phyloP scores from a whole-genome alignment of 2,797 vertebrate species.

The Thaleichthys pacificus region DNA sequence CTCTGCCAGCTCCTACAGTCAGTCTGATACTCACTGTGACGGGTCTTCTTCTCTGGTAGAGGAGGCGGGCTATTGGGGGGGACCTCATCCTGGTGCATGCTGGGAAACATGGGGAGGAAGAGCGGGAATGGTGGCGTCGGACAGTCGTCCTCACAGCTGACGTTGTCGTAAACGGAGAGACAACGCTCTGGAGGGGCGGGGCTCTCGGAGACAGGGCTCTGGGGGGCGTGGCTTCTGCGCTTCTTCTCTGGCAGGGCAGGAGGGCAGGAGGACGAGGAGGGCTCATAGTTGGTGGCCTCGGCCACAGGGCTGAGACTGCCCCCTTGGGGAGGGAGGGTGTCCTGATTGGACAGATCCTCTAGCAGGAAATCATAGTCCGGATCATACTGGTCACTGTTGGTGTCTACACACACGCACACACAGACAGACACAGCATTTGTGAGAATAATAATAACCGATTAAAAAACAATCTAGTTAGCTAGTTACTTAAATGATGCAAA shows the following conservation, averaged over 20 bases:
- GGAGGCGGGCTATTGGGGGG: slow-evolving; percentile 85
- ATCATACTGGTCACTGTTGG: slow-evolving; percentile 82
- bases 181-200: slow-evolving; percentile 65
- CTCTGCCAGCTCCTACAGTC: background rate
- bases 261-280: slow-evolving; percentile 55
- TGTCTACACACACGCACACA: slow-evolving; percentile 17
- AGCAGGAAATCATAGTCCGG: slow-evolving; percentile 91
- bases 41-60: slow-evolving; percentile 90
- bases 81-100: slow-evolving; percentile 29
- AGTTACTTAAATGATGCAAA: too few species aligned
- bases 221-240: slow-evolving; percentile 65
- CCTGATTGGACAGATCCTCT: slow-evolving; percentile 84
- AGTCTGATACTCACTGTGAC: slow-evolving; percentile 83
- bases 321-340: slow-evolving; percentile 52
- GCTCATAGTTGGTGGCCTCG: slow-evolving; percentile 75
- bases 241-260: slow-evolving; percentile 88
- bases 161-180: slow-evolving; percentile 79
- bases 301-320: slow-evolving; percentile 79
- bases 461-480: too few species aligned
- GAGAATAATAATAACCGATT: too few species aligned
- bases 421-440: background rate
- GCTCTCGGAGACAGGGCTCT: slow-evolving; percentile 34
- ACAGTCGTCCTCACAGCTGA: slow-evolving; percentile 75
- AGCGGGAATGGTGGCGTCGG: slow-evolving; percentile 45
- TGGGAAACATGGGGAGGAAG: slow-evolving; percentile 64